Base-by-base conservation (phyloP, 2,888 invertebrate species). In the Branchellion lobata region DNA sequence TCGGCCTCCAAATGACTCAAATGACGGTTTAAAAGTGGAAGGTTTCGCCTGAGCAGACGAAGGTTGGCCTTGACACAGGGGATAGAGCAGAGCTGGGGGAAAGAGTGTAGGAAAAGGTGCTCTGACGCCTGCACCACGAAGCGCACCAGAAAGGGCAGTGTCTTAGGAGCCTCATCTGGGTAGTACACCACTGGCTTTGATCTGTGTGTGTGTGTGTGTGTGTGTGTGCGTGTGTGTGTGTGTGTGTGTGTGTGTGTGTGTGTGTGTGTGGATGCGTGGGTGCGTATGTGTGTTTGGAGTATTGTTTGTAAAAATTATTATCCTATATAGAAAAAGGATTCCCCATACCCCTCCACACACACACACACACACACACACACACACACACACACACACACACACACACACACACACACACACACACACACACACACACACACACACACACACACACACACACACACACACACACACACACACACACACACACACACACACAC, bases 171-270 rank as follows among this genome's bases (percentile, higher is more conserved):
- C 36, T 57, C 21, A 3, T 57, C 61, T 24, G 47, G 73, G 47
- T 73, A 73, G 27, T n/a, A 72, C 11, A 36, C 71, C 29, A 34
- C 14, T 3, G 36, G 0, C 36, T 73, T 57, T 14, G 3, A 24
- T 36, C 47, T 74, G 18, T 36, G 21, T n/a, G n/a, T n/a, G n/a
- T n/a, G n/a, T 29, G 31, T 69, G 0, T 47, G 47, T 47, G 47
- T 47, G 47, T 47, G 47, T 47, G 47, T 47, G 47, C 18, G 47
- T 47, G 47, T 47, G 47, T 47, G 47, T 47, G 47, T 47, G 47
- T 47, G 47, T 47, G 47, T 47, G 47, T 47, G 47, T 47, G 47
- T 47, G 47, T 47, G 47, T 47, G 47, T 72, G 34, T 72, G 72
- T 33, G 72, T 72, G 29, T 24, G 21, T 72, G 21, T 72, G 34